Evolutionary conservation across 2,797 vertebrate genomes (phyloP), one percentile per base, ranked within the genome.

Genomic region (Sandelia bainsii): DNA sequence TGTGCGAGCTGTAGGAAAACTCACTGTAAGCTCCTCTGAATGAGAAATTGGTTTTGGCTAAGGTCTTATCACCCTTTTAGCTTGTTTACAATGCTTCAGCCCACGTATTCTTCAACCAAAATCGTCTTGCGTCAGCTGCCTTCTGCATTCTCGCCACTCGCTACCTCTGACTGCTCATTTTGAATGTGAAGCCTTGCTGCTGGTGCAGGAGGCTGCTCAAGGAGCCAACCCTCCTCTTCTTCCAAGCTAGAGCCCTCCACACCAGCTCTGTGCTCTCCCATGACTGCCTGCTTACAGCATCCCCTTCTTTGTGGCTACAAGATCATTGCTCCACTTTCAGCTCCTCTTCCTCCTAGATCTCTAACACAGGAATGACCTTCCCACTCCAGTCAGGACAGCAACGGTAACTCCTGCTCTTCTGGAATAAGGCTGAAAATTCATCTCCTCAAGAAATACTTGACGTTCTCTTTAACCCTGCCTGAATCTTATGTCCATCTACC

Each of bases 11-110:
- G 73, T 62, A 71, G 68, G 62, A 75, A 89, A 67, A 54, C 34
- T 69, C 37, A 52, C 63, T 81, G 51, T 76, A 70, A 77, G 53
- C 59, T 22, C 39, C 62, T 80, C 57, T 80, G 79, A 79, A 77
- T 80, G 74, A 80, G 69, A 82, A 85, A 89, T 77, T 77, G 59
- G 69, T 77, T 86, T 80, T 84, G 77, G 79, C 75, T 63, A 61
- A 74, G 73, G 64, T 86, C 79, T 69, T 72, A 64, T 85, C 70
- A 67, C 60, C 72, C 75, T 78, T 80, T 87, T 58, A 72, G 80
- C 63, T 82, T 49, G 27, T 79, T 75, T 68, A 69, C 62, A 75
- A 72, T 53, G 34, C 62, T 59, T 78, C 73, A 72, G 67, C 74
- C 42, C 52, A 67, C 39, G 32, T 87, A 84, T 86, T 71, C 74